These are phyloP conservation scores for Latrodectus elegans DNA, from an alignment of 2,888 invertebrate genomes.

Conservation along the genomic window DNA sequence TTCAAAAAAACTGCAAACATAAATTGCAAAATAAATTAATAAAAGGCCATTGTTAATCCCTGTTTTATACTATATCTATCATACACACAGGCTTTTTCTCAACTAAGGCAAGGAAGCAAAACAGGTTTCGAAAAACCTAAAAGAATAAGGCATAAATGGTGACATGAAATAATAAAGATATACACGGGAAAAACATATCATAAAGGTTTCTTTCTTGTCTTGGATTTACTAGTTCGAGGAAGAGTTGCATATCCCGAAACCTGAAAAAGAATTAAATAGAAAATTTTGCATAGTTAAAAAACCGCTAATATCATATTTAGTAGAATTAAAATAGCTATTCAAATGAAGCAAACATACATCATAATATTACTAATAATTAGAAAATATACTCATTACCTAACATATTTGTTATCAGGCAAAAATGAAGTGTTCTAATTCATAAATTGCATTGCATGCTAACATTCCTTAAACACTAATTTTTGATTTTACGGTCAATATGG, in stretches of 20 bases:
- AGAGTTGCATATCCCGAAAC: constrained; percentile 82
- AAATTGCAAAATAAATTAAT: not conserved
- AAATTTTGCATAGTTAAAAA: no score
- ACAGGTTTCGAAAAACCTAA: constrained; percentile 24
- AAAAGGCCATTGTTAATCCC: constrained; percentile 35
- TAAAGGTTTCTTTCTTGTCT: constrained; percentile 78
- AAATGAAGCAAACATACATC: no score
- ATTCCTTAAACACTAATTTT: no score
- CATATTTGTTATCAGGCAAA: no score
- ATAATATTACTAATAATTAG: no score
- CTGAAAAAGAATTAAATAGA: constrained; percentile 81
- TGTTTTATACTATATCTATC: constrained; percentile 12
- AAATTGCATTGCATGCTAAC: no score
- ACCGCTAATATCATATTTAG: no score
- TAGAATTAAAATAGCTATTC: no score
- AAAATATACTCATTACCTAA: no score
- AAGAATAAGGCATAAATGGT: constrained; percentile 67
- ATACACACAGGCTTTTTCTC: constrained; percentile 33
- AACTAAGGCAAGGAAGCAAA: constrained; percentile 48
- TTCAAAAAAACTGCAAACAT: no score
- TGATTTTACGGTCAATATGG: no score
- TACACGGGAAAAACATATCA: constrained; percentile 51
- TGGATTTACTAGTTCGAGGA: constrained; percentile 84
- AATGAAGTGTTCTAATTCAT: no score
- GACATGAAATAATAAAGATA: constrained; percentile 41